Evolutionary conservation across 2,113 vertebrate species (phyloP).

Genomic region (Odontesthes bonariensis): DNA sequence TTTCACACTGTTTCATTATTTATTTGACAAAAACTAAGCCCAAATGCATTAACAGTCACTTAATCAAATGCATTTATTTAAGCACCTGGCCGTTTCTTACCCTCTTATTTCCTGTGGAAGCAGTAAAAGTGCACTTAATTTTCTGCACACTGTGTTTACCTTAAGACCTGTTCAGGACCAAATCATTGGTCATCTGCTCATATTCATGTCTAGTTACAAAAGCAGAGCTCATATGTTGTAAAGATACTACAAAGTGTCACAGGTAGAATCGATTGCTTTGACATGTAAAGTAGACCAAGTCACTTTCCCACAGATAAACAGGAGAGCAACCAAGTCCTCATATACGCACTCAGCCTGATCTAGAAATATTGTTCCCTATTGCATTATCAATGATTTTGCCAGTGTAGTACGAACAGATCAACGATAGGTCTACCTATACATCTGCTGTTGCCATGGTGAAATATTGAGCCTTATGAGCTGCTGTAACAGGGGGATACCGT

Average conservation of each 20-base stretch:
- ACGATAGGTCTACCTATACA: constrained; percentile 2
- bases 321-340: neutral
- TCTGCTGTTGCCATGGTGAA: constrained; percentile 48
- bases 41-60: too few species aligned
- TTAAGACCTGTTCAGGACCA: too few species aligned
- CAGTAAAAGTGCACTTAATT: neutral
- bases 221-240: neutral
- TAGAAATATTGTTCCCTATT: constrained; percentile 3
- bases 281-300: too few species aligned
- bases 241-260: neutral
- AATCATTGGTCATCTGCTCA: too few species aligned
- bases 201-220: neutral
- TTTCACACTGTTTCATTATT: too few species aligned
- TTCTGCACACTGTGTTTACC: neutral
- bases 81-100: neutral
- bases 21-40: too few species aligned
- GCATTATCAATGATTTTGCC: constrained; percentile 9
- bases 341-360: neutral
- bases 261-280: neutral
- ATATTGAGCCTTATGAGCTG: constrained; percentile 9
- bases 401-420: constrained; percentile 7
- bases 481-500: constrained; percentile 10
- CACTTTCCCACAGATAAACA: neutral
- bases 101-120: neutral
- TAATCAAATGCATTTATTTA: neutral